Evolutionary conservation across 2,113 vertebrate species (phyloP), one percentile per base, ranked within the genome.

Genomic region (Prochilodus magdalenae): DNA sequence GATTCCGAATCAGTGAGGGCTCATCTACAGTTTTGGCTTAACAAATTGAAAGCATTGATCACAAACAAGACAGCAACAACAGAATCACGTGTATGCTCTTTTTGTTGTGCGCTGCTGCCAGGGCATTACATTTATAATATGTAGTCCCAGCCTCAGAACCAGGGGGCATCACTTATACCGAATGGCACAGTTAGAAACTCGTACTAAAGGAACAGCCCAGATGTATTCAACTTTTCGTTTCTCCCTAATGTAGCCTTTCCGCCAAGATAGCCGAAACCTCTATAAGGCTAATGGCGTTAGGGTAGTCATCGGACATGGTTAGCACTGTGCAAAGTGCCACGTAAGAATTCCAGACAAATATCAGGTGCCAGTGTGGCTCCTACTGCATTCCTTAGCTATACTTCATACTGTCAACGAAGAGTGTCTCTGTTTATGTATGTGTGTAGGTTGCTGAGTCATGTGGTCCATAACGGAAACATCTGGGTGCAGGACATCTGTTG

Each of bases 1-100:
- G 40, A 85, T 86, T 88, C 85, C 84, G 85, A 87, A 65, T 70
- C 40, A 29, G 65, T 18, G 71, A 72, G 53, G 5, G 75, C 49
- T 14, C 4, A 15, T 59, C 5, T 7, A 36, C 4, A 47, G 22
- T 27, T 60, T 60, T 26, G 66, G 49, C 62, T 33, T 75, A 82
- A 73, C 62, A 62, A 81, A 81, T 77, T 82, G 62, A 79, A 79
- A 71, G 22, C 30, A 65, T 73, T 73, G 51, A 85, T 77, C 77
- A 36, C 71, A 77, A 78, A 78, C 33, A 53, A 69, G 44, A 79
- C 47, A 14, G 55, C 12, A 36, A 75, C 53, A 29, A 75, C 11
- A 1, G 40, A 7, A 11, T 10, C 40, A 44, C 8, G 40, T 11
- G 76, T 55, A 51, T 60, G 33, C 14, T n/a, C 22, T 12, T 26